Percentiles rank a stretch among this genome's conserved stretches.
Conservation (phyloP, 2,113 vertebrate species). For the Daubentonia madagascariensis region DNA sequence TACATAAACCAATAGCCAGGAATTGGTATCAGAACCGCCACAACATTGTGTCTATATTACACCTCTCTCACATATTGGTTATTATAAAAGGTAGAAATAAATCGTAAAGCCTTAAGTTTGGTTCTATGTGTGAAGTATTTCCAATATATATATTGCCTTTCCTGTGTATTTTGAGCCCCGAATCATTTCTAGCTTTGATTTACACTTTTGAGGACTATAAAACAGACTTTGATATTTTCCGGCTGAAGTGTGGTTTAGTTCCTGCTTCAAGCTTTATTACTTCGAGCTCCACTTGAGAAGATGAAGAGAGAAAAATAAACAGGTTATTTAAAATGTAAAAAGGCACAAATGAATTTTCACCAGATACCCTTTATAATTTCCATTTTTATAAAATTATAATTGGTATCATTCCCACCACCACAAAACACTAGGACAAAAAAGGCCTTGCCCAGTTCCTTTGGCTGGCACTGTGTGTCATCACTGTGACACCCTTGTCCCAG, state of each 20-base stretch:
- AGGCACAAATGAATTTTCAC: constrained; percentile 82
- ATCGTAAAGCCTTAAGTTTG: neutral
- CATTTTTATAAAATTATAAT: constrained; percentile 75
- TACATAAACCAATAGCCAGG: too few relatives aligned
- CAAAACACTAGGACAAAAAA: constrained; percentile 21
- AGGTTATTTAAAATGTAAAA: constrained; percentile 83
- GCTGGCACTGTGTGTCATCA: neutral
- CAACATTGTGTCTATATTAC: neutral
- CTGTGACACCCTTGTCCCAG: neutral
- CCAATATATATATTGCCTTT: constrained; percentile 36
- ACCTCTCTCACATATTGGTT: neutral
- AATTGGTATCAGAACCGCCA: neutral
- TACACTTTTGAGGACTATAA: constrained; percentile 83
- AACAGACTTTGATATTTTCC: constrained; percentile 89
- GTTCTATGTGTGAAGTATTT: constrained; percentile 21
- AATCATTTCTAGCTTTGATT: constrained; percentile 78
- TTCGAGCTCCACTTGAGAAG: constrained; percentile 82
- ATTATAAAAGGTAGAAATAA: neutral
- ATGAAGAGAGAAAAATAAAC: constrained; percentile 86
- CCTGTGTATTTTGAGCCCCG: constrained; percentile 40
- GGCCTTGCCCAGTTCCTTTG: neutral
- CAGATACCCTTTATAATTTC: constrained; percentile 80
- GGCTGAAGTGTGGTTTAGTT: constrained; percentile 88
- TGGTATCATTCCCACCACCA: constrained; percentile 57
- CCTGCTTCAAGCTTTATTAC: constrained; percentile 85